Conservation (phyloP, 2,797 vertebrate genomes). For the Trichosurus vulpecula region DNA sequence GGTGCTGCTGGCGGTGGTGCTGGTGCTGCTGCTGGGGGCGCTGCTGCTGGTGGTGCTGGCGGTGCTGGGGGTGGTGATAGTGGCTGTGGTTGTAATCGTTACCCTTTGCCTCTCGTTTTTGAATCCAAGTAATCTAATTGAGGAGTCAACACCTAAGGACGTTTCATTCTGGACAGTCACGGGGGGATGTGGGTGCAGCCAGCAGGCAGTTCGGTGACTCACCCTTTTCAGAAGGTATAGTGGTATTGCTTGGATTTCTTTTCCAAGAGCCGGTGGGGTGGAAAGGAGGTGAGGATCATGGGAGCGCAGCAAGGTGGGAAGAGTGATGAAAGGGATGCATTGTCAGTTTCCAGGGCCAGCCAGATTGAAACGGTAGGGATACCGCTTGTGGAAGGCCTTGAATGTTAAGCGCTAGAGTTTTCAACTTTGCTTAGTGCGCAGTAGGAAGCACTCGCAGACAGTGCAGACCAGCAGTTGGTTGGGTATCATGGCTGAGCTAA, state of each 20-base stretch:
- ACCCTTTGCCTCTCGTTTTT: neutral
- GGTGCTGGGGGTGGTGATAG: too few species aligned
- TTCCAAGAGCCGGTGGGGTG: neutral
- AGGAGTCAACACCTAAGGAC: neutral
- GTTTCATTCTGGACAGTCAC: neutral
- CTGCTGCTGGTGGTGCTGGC: too few species aligned
- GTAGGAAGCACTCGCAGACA: neutral
- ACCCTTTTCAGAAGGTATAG: neutral
- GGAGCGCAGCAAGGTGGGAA: neutral
- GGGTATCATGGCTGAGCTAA: neutral
- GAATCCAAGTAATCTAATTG: neutral
- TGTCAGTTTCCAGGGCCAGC: neutral
- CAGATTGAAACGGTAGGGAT: neutral
- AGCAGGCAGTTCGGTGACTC: neutral
- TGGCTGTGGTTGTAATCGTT: neutral
- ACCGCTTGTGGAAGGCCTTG: neutral
- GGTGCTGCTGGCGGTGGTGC: neutral
- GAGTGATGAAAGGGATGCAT: too few species aligned
- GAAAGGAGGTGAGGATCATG: rapidly evolving
- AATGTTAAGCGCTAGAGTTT: neutral
- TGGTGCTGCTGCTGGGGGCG: too few species aligned
- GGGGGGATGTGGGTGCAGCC: neutral
- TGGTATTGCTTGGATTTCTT: neutral
- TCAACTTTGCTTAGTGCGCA: neutral
- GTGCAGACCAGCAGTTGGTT: neutral